Evolutionary conservation across 1,140 invertebrate species (phyloP).

Genomic region (Drosophila rhopaloa): DNA sequence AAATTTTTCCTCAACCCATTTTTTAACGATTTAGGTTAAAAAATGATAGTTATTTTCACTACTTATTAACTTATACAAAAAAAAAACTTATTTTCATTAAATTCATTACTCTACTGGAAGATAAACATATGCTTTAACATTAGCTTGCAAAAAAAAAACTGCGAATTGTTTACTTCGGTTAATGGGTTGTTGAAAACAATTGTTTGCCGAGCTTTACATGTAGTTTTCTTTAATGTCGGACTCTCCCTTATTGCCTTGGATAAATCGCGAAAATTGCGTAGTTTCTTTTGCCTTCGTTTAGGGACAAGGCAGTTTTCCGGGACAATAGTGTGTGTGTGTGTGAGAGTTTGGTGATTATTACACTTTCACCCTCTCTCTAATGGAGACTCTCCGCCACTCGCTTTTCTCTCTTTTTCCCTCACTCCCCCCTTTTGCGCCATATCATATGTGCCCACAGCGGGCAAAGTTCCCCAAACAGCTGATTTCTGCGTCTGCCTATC

Average conservation of each 20-base stretch:
- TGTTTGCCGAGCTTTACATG: constrained; percentile 3
- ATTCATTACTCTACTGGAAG: background rate
- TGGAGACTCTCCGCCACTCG: background rate
- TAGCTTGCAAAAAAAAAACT: background rate
- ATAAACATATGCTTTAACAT: background rate
- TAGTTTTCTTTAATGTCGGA: constrained; percentile 13
- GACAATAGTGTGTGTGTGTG: constrained; percentile 2
- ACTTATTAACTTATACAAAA: background rate
- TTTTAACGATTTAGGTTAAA: too few relatives aligned
- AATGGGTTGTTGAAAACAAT: constrained; percentile 30
- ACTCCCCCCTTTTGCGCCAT: background rate
- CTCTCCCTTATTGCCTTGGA: constrained; percentile 29
- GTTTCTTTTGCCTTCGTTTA: constrained; percentile 28
- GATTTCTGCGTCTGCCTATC: constrained; percentile 43
- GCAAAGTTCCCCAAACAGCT: constrained; percentile 43
- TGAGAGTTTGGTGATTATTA: background rate
- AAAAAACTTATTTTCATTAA: background rate
- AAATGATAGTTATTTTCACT: background rate
- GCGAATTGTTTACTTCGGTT: constrained; percentile 16
- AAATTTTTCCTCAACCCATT: too few relatives aligned
- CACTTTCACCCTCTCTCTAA: constrained; percentile 28
- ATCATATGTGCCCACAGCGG: constrained; percentile 24
- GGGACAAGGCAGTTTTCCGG: constrained; percentile 28
- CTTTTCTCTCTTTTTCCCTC: background rate
- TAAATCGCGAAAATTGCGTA: constrained; percentile 39